Evolutionary conservation across 2,113 vertebrate species (phyloP).

Genomic region (Cephalopholis sonnerati): DNA sequence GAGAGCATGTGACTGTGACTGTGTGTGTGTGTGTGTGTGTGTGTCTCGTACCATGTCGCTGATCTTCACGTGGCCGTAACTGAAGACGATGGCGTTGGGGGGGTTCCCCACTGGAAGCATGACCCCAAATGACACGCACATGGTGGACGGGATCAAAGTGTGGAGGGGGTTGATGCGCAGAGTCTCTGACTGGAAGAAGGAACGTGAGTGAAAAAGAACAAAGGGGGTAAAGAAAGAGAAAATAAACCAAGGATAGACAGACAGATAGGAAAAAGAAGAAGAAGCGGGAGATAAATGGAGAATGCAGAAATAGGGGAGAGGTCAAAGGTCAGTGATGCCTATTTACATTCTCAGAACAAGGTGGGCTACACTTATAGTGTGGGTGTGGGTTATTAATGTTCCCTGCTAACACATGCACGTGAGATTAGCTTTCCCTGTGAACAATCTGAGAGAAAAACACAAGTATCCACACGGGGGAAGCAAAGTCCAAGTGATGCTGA

Average conservation of each 20-base stretch:
- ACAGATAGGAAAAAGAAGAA: neutral
- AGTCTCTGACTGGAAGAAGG: constrained; percentile 90
- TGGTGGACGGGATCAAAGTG: constrained; percentile 96
- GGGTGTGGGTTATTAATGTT: neutral
- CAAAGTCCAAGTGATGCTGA: neutral
- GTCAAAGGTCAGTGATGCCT: neutral
- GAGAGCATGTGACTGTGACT: constrained; percentile 24
- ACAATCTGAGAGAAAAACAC: neutral
- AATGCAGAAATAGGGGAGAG: neutral
- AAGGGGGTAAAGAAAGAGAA: neutral
- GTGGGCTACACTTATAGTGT: neutral
- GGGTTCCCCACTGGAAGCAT: constrained; percentile 99
- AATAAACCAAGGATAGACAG: no score
- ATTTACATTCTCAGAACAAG: neutral
- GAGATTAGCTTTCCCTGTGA: neutral
- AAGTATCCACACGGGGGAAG: neutral
- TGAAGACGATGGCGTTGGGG: constrained; percentile 98
- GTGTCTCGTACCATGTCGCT: constrained; percentile 92
- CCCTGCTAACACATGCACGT: neutral
- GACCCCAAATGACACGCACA: constrained; percentile 98
- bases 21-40: constrained; percentile 20
- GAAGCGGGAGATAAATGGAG: neutral
- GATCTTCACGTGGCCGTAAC: constrained; percentile 96
- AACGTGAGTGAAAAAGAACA: neutral
- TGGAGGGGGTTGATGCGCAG: constrained; percentile 96